phyloP scores from a whole-genome alignment of 2,113 vertebrate genomes.

The Acrocephalus arundinaceus region DNA sequence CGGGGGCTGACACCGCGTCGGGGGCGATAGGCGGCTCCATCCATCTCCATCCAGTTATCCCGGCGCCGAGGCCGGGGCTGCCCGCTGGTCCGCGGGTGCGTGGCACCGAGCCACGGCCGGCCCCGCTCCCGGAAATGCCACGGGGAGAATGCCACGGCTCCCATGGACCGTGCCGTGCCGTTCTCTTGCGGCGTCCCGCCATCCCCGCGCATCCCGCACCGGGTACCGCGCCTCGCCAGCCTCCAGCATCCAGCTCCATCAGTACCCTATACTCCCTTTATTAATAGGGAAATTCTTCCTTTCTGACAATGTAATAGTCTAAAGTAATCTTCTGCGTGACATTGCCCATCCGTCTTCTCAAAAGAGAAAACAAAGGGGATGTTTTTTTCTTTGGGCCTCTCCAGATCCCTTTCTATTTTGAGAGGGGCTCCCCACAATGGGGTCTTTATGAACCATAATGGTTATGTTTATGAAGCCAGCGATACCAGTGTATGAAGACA shows the following conservation, averaged over 20 bases:
- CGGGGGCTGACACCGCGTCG: slow-evolving; percentile 74
- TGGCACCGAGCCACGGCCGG: not conserved
- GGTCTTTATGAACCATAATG: slow-evolving; percentile 89
- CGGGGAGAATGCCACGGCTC: not conserved
- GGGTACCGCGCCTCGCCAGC: not conserved
- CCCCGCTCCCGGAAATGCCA: not conserved
- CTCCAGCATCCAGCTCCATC: slow-evolving; percentile 79
- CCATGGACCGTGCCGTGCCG: not conserved
- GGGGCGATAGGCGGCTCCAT: slow-evolving; percentile 70
- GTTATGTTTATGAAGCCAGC: slow-evolving; percentile 93
- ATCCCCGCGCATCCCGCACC: slow-evolving; percentile 32
- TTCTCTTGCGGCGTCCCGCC: slow-evolving; percentile 20
- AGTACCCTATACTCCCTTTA: slow-evolving; percentile 77
- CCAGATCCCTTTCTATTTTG: slow-evolving; percentile 84
- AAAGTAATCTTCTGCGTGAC: slow-evolving; percentile 93
- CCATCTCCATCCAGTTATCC: slow-evolving; percentile 82
- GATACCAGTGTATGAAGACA: slow-evolving; percentile 87
- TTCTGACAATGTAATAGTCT: slow-evolving; percentile 95
- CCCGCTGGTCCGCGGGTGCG: not conserved
- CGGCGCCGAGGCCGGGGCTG: slow-evolving; percentile 39
- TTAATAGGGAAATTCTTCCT: slow-evolving; percentile 86
- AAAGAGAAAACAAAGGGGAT: slow-evolving; percentile 85
- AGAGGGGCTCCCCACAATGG: slow-evolving; percentile 86
- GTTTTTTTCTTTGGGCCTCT: slow-evolving; percentile 75
- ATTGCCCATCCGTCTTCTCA: slow-evolving; percentile 89